Conservation (phyloP, 2,113 vertebrate species). For the Marmota monax region DNA sequence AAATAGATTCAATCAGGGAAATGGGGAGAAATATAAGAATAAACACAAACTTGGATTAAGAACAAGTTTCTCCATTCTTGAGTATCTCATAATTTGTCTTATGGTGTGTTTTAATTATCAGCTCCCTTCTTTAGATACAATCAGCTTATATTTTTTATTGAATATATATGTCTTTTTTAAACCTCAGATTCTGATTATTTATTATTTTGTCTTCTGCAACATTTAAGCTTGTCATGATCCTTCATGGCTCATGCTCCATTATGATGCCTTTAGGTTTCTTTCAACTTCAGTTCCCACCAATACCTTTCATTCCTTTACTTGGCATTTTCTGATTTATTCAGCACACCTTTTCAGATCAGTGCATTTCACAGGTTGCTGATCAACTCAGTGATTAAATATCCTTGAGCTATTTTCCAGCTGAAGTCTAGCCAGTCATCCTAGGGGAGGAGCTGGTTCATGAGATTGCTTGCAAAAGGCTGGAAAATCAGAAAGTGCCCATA, state of each 20-base stretch:
- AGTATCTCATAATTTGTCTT: background rate
- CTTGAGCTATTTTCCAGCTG: background rate
- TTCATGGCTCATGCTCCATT: background rate
- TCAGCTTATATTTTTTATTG: background rate
- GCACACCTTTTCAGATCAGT: background rate
- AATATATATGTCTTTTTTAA: background rate
- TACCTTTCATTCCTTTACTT: background rate
- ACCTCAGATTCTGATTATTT: background rate
- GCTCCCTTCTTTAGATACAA: background rate
- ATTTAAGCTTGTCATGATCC: background rate
- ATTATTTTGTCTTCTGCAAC: background rate
- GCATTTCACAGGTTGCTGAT: background rate
- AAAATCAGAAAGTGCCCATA: background rate
- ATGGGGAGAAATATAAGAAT: background rate
- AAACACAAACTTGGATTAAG: background rate
- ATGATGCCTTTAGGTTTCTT: background rate
- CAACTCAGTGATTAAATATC: background rate
- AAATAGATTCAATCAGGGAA: background rate
- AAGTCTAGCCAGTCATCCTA: background rate
- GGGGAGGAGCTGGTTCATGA: background rate
- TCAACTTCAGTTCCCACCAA: background rate
- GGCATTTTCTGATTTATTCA: background rate
- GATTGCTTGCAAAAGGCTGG: background rate
- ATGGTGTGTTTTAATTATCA: background rate
- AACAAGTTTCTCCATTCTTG: background rate